Percentiles rank a stretch among this genome's conserved stretches.
These are phyloP conservation scores for Lagocephalus sceleratus DNA, from an alignment of 2,797 vertebrate genomes.

Conservation along the genomic window DNA sequence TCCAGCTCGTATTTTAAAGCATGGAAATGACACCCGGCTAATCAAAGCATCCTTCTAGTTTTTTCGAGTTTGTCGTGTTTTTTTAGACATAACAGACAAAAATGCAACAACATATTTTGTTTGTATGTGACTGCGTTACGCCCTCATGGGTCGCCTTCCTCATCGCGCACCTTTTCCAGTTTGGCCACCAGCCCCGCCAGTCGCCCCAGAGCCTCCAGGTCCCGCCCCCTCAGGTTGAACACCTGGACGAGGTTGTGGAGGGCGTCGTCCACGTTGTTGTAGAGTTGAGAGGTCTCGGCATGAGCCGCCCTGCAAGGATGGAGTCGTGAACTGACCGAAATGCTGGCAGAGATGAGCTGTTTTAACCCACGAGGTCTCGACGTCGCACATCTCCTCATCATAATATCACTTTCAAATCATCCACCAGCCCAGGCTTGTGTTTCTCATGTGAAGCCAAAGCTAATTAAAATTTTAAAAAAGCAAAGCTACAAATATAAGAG, in stretches of 20 bases:
- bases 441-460: constrained; percentile 32
- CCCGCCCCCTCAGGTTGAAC: constrained; percentile 82
- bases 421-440: constrained; percentile 13
- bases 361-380: background rate
- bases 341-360: background rate
- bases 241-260: constrained; percentile 84
- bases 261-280: constrained; percentile 89
- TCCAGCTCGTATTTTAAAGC: too few species aligned
- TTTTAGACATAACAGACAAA: too few species aligned
- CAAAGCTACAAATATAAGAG: constrained; percentile 12
- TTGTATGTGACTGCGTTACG: too few species aligned
- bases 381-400: too few species aligned
- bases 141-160: background rate
- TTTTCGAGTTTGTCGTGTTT: too few species aligned
- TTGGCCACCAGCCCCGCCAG: constrained; percentile 67
- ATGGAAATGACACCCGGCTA: too few species aligned
- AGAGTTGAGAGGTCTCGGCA: constrained; percentile 76
- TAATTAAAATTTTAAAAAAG: constrained; percentile 25
- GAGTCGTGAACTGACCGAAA: background rate
- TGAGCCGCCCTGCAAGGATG: constrained; percentile 66
- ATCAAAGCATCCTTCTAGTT: too few species aligned
- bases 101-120: too few species aligned
- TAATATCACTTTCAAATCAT: background rate
- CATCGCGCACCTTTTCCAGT: constrained; percentile 72
- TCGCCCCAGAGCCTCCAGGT: constrained; percentile 76